These are phyloP conservation scores for Dysidea cf. avara DNA, from an alignment of 37 sponge, comb jelly and placozoan genomes.

Conservation along the genomic window DNA sequence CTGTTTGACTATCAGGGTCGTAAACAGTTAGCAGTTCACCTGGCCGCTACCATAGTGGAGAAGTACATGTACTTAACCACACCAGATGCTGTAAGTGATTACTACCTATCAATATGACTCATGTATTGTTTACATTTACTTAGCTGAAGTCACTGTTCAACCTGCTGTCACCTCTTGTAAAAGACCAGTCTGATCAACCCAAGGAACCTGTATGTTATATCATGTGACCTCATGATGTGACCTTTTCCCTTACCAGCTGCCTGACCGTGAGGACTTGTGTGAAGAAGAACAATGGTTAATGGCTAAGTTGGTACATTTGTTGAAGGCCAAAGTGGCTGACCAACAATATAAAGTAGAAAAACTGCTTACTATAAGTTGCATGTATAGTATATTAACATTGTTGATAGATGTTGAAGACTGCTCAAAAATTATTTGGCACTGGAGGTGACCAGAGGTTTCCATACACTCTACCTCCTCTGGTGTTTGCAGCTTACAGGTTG, in stretches of 20 bases:
- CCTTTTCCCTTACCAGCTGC: constrained; percentile 13
- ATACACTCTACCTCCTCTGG: constrained; percentile 85
- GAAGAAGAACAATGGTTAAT: constrained; percentile 90
- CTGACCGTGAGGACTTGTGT: constrained; percentile 91
- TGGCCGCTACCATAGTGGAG: constrained; percentile 75
- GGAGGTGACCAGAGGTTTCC: constrained; percentile 81
- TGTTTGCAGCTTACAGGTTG: constrained; percentile 86
- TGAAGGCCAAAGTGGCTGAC: constrained; percentile 78
- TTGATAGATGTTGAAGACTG: constrained; percentile 86
- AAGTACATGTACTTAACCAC: constrained; percentile 60
- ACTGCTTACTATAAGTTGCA: too few species aligned
- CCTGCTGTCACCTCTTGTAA: constrained; percentile 76
- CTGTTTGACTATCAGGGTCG: constrained; percentile 68
- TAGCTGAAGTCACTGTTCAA: constrained; percentile 76
- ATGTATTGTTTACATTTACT: too few species aligned
- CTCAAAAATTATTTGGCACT: constrained; percentile 78
- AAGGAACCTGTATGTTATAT: constrained; percentile 37
- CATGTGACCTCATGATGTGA: not conserved
- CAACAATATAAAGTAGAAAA: constrained; percentile 91
- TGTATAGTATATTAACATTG: too few species aligned
- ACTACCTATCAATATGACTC: too few species aligned
- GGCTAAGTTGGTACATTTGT: constrained; percentile 82
- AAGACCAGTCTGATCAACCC: constrained; percentile 84
- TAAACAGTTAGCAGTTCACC: constrained; percentile 68
- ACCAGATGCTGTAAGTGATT: constrained; percentile 71